Percentiles rank a stretch among this genome's conserved stretches.
These are phyloP conservation scores for Limosa lapponica DNA, from an alignment of 2,797 vertebrate genomes.

Conservation along the genomic window DNA sequence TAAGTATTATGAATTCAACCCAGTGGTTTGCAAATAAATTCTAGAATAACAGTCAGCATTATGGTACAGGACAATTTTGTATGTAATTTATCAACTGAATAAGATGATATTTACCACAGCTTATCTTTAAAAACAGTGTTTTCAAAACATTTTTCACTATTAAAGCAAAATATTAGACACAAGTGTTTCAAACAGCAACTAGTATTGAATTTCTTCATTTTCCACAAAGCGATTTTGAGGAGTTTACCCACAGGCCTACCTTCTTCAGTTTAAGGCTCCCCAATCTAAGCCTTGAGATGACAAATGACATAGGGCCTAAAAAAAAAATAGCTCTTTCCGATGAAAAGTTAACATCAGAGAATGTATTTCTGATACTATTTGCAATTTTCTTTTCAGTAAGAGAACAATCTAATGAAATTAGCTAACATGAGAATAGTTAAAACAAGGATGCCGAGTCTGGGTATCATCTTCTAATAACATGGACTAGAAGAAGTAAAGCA, in stretches of 20 bases:
- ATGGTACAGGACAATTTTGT: neutral
- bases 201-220: slow-evolving; percentile 44
- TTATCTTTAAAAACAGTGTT: neutral
- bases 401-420: slow-evolving; percentile 27
- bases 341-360: slow-evolving; percentile 69
- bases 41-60: neutral
- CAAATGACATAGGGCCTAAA: slow-evolving; percentile 70
- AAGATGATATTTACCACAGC: neutral
- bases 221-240: slow-evolving; percentile 56
- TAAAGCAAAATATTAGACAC: slow-evolving; percentile 7
- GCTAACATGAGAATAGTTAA: slow-evolving; percentile 6
- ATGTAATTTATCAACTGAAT: neutral
- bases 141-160: slow-evolving; percentile 1
- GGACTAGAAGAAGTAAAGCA: neutral
- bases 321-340: slow-evolving; percentile 72
- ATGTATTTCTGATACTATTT: slow-evolving; percentile 50
- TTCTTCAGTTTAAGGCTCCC: slow-evolving; percentile 68
- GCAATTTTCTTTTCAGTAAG: slow-evolving; percentile 56
- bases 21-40: neutral
- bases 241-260: slow-evolving; percentile 68
- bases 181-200: slow-evolving; percentile 29
- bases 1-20: neutral
- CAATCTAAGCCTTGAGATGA: slow-evolving; percentile 72
- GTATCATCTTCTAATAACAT: neutral
- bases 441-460: slow-evolving; percentile 15